These are phyloP conservation scores for Aldabrachelys gigantea DNA, from an alignment of 2,113 vertebrate species.

Conservation along the genomic window DNA sequence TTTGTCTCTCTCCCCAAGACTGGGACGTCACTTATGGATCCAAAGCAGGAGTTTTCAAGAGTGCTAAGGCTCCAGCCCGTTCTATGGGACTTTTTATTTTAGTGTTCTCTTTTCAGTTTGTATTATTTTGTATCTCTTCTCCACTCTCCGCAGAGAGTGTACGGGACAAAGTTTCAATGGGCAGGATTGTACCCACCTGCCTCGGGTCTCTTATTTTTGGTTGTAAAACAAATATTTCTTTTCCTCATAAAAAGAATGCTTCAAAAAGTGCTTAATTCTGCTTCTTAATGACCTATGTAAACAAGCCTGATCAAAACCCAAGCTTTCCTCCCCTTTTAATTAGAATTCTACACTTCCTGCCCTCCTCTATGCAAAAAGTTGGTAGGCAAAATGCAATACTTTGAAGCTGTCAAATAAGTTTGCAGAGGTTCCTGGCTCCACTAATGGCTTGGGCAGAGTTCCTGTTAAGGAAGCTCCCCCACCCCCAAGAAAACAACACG, in stretches of 20 bases:
- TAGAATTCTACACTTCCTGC: background rate
- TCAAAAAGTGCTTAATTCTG: constrained; percentile 38
- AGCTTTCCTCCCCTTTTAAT: background rate
- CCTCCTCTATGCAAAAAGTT: background rate
- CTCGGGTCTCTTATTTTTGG: constrained; percentile 45
- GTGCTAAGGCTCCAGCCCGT: constrained; percentile 14
- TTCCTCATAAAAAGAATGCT: constrained; percentile 68
- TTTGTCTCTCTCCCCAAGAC: constrained; percentile 6
- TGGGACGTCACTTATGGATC: constrained; percentile 34
- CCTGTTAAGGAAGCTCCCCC: background rate
- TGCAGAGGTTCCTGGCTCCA: background rate
- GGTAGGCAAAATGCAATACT: background rate
- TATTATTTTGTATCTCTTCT: constrained; percentile 64
- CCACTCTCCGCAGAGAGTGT: constrained; percentile 63
- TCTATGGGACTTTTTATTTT: background rate
- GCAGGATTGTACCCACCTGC: constrained; percentile 62
- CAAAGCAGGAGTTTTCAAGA: constrained; percentile 53
- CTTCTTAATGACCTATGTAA: background rate
- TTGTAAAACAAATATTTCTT: constrained; percentile 69
- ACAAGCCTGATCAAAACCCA: background rate
- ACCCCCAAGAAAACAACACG: background rate
- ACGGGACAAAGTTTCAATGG: constrained; percentile 40
- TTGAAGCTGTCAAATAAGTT: background rate
- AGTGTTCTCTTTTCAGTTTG: constrained; percentile 32
- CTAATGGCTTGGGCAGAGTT: background rate